These are phyloP conservation scores for Epinotia demarniana DNA, from an alignment of 2,888 invertebrate species.

Conservation along the genomic window DNA sequence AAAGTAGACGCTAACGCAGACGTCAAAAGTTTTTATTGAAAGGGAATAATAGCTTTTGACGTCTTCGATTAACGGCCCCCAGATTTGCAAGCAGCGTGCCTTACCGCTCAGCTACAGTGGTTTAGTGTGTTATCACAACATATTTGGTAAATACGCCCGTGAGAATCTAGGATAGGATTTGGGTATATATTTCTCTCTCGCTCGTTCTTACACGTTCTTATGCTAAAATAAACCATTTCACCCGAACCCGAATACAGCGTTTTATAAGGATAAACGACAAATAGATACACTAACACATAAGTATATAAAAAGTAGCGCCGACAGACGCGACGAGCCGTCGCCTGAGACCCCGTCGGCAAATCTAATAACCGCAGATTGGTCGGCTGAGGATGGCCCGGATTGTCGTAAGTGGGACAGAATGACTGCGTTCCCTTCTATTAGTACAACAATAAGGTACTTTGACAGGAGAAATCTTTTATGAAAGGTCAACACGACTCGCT, in stretches of 20 bases:
- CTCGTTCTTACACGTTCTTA: no score
- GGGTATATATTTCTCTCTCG: no score
- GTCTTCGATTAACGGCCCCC: no score
- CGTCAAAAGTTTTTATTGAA: no score
- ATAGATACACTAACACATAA: background rate
- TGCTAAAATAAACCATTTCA: no score
- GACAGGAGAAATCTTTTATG: background rate
- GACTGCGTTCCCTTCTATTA: background rate
- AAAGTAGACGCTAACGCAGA: no score
- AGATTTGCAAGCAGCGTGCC: no score
- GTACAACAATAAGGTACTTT: background rate
- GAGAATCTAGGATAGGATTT: no score
- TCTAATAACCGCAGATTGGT: conserved; percentile 15
- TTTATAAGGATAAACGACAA: background rate
- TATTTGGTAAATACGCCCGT: no score
- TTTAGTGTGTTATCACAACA: no score
- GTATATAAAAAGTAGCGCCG: background rate
- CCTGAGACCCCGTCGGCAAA: conserved; percentile 2
- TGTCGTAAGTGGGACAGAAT: conserved; percentile 9
- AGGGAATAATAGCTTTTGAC: no score
- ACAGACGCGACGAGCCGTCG: background rate
- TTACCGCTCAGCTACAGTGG: no score
- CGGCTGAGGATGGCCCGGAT: background rate
- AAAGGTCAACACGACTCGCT: background rate
- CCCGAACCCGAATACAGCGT: background rate